phyloP scores from a whole-genome alignment of 1,140 invertebrate species.

The Bradynema listronoti region DNA sequence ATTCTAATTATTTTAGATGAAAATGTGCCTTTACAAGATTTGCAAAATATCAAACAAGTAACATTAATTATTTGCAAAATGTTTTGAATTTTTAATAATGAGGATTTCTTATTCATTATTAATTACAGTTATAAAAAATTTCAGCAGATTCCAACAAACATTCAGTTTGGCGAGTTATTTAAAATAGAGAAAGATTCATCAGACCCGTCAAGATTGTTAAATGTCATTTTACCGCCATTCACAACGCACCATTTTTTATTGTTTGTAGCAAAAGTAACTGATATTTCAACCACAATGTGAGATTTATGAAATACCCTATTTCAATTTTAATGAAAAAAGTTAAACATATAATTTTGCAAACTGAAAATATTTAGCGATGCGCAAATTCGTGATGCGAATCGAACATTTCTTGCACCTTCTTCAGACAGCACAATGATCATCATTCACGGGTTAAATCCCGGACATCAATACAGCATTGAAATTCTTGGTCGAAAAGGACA shows the following conservation, averaged over 20 bases:
- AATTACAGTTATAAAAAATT: too few relatives aligned
- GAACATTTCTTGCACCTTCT: slow-evolving; percentile 43
- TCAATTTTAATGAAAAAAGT: slow-evolving; percentile 5
- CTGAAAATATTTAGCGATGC: slow-evolving; percentile 27
- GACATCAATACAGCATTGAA: slow-evolving; percentile 48
- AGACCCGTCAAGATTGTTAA: slow-evolving; percentile 36
- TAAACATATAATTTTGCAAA: slow-evolving; percentile 21
- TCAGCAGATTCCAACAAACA: too few relatives aligned
- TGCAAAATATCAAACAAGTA: too few relatives aligned
- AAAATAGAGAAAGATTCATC: slow-evolving; percentile 20
- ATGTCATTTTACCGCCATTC: slow-evolving; percentile 33
- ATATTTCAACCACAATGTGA: slow-evolving; percentile 42
- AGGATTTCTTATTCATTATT: too few relatives aligned
- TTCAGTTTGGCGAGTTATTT: too few relatives aligned
- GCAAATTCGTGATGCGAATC: slow-evolving; percentile 37
- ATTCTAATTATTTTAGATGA: too few relatives aligned
- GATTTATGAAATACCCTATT: not conserved
- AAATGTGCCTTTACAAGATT: too few relatives aligned
- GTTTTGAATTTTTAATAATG: too few relatives aligned
- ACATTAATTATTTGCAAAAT: too few relatives aligned
- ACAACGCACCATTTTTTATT: slow-evolving; percentile 37
- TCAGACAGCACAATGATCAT: slow-evolving; percentile 38
- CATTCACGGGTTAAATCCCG: slow-evolving; percentile 48
- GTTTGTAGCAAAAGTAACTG: slow-evolving; percentile 48
- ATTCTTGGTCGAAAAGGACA: slow-evolving; percentile 45